Percentiles rank a stretch among this genome's conserved stretches.
Conservation (phyloP, 2,888 invertebrate species). For the Cordylochernes scorpioides region DNA sequence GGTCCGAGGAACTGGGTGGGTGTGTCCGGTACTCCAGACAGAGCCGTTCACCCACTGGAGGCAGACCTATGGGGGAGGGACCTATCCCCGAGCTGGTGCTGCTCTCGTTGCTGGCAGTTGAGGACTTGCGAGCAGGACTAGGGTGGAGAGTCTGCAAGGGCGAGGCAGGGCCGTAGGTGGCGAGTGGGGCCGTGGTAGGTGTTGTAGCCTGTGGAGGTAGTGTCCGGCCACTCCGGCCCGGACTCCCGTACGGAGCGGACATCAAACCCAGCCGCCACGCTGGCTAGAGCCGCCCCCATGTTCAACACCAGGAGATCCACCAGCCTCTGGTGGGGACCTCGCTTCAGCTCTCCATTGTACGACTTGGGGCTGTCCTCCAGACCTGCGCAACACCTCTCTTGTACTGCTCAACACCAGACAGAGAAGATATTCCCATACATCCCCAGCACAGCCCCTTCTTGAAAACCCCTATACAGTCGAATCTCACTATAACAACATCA, state of each 20-base stretch:
- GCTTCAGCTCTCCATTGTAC: too few species aligned
- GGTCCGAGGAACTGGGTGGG: conserved; percentile 7
- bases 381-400: too few species aligned
- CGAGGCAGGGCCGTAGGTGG: conserved; percentile 25
- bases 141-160: too few species aligned
- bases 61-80: conserved; percentile 9
- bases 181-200: conserved; percentile 66
- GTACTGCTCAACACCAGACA: too few species aligned
- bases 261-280: conserved; percentile 73
- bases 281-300: conserved; percentile 67
- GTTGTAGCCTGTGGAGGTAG: too few species aligned
- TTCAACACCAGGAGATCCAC: conserved; percentile 46
- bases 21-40: conserved; percentile 8
- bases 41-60: too few species aligned
- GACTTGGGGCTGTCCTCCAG: too few species aligned
- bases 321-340: conserved; percentile 15
- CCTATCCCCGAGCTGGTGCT: conserved; percentile 12
- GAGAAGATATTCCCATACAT: too few species aligned
- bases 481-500: too few species aligned
- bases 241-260: conserved; percentile 61
- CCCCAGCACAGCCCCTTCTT: too few species aligned
- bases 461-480: too few species aligned
- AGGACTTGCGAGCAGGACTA: conserved; percentile 45
- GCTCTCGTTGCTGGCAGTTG: conserved; percentile 39
- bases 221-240: too few species aligned